Evolutionary conservation across 2,113 vertebrate species (phyloP).

Genomic region (Heloderma charlesbogerti): DNA sequence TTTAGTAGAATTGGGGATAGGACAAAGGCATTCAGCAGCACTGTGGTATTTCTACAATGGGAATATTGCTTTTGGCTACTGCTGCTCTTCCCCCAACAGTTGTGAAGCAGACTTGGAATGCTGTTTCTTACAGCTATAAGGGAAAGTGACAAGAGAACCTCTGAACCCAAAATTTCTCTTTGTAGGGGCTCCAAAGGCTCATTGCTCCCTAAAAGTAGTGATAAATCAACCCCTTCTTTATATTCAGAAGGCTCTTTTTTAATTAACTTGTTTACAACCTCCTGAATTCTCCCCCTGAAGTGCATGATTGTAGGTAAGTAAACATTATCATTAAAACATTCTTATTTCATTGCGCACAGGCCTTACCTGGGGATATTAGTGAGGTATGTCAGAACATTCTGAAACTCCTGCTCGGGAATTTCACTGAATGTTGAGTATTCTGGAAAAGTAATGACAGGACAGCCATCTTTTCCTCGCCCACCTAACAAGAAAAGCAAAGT

Average conservation of each 20-base stretch:
- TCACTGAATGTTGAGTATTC: slow-evolving; percentile 93
- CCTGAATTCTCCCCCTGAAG: background rate
- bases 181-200: background rate
- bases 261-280: background rate
- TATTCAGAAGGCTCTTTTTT: background rate
- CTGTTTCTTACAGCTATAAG: background rate
- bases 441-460: slow-evolving; percentile 96
- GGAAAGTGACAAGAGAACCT: background rate
- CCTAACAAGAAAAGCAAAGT: slow-evolving; percentile 76
- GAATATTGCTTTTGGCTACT: background rate
- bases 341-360: background rate
- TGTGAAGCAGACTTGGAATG: background rate
- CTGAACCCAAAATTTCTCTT: background rate
- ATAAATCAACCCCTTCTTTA: background rate
- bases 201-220: background rate
- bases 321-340: background rate
- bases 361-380: slow-evolving; percentile 93
- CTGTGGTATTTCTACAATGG: background rate
- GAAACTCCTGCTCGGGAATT: slow-evolving; percentile 92
- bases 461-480: slow-evolving; percentile 91
- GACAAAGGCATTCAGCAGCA: background rate
- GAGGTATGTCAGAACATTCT: slow-evolving; percentile 94
- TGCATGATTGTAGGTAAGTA: fast-evolving
- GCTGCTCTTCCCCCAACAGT: background rate
- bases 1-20: too few relatives aligned